Evolutionary conservation across 2,888 invertebrate species (phyloP).

Genomic region (Aplocera efformata): DNA sequence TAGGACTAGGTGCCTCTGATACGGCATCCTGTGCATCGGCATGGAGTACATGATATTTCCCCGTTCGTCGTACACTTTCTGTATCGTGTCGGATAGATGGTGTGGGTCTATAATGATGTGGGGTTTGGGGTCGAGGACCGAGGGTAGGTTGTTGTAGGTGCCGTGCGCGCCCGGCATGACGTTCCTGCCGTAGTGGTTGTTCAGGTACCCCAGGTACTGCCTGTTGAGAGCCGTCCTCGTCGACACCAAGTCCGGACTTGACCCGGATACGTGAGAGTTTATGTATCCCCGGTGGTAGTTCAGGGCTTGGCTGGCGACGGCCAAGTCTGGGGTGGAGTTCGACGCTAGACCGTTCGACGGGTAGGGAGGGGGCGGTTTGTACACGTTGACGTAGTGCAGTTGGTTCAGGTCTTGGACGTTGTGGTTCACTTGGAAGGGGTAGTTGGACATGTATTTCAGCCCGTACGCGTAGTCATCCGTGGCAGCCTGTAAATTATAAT

Average conservation of each 20-base stretch:
- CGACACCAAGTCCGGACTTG: slow-evolving; percentile 89
- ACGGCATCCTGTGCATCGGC: slow-evolving; percentile 74
- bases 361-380: slow-evolving; percentile 93
- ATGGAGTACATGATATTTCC: slow-evolving; percentile 83
- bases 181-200: slow-evolving; percentile 51
- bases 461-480: slow-evolving; percentile 62
- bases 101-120: slow-evolving; percentile 81
- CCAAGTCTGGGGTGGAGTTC: slow-evolving; percentile 91
- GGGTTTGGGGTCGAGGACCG: slow-evolving; percentile 75
- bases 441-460: slow-evolving; percentile 56
- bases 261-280: slow-evolving; percentile 84
- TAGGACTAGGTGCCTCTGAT: slow-evolving; percentile 72
- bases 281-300: slow-evolving; percentile 71
- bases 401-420: slow-evolving; percentile 70
- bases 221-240: slow-evolving; percentile 82
- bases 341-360: slow-evolving; percentile 88
- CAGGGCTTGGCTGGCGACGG: slow-evolving; percentile 83
- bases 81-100: slow-evolving; percentile 80
- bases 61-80: slow-evolving; percentile 82
- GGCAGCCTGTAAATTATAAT: slow-evolving; percentile 35
- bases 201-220: slow-evolving; percentile 65
- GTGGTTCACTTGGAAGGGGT: slow-evolving; percentile 66
- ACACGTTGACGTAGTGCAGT: slow-evolving; percentile 83
- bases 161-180: slow-evolving; percentile 81
- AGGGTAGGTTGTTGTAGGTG: slow-evolving; percentile 86